Percentiles rank a stretch among this genome's conserved stretches.
phyloP scores from a whole-genome alignment of 1,140 invertebrate species.

The Drosophila insularis region DNA sequence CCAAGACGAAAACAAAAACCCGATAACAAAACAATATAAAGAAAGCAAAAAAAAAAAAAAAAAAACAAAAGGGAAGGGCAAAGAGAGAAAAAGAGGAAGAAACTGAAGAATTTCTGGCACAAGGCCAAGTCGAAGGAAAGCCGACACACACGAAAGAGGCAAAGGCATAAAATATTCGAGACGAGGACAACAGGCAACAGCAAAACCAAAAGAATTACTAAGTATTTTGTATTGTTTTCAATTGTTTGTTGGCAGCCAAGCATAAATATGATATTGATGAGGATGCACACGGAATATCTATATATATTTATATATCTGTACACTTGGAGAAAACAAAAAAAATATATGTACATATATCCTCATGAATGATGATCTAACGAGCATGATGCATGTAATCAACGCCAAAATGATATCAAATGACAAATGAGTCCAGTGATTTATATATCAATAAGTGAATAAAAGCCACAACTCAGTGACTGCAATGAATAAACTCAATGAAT shows the following conservation, averaged over 20 bases:
- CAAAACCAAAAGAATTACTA: conserved; percentile 61
- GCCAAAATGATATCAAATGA: not conserved
- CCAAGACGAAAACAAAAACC: conserved; percentile 61
- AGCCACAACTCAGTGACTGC: too few species aligned
- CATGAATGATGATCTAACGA: conserved; percentile 5
- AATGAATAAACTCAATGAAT: not conserved
- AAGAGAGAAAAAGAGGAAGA: conserved; percentile 18
- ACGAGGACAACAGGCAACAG: conserved; percentile 28
- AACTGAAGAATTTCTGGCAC: conserved; percentile 65
- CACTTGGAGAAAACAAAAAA: not conserved
- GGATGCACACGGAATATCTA: conserved; percentile 41
- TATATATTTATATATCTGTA: not conserved
- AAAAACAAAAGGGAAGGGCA: conserved; percentile 44
- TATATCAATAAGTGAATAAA: conserved; percentile 3
- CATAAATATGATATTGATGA: conserved; percentile 79
- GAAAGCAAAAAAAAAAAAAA: conserved; percentile 46
- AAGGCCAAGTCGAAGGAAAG: conserved; percentile 64
- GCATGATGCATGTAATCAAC: conserved; percentile 4
- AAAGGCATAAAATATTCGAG: conserved; percentile 58
- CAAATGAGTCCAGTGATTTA: not conserved
- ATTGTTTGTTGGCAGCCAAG: conserved; percentile 75
- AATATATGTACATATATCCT: not conserved
- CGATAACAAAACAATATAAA: conserved; percentile 18
- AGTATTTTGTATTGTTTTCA: conserved; percentile 79
- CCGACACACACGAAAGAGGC: conserved; percentile 17